Evolutionary conservation across 2,797 vertebrate genomes (phyloP).

Genomic region (Clarias fuscus): DNA sequence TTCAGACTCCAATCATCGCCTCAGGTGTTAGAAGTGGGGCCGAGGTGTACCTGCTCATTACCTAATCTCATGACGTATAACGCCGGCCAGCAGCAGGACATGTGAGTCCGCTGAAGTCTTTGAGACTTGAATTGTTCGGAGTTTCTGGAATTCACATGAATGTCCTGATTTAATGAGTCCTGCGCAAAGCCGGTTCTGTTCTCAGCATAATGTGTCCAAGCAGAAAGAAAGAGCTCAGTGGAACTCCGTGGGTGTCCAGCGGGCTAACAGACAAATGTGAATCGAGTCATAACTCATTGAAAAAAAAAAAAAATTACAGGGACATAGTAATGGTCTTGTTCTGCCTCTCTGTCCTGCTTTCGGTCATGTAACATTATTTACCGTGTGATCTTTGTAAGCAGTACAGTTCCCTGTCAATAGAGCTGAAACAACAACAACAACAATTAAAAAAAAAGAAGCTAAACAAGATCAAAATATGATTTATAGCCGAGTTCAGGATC

Average conservation of each 20-base stretch:
- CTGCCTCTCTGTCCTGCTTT: slow-evolving; percentile 30
- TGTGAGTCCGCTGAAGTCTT: slow-evolving; percentile 13
- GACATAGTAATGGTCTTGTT: slow-evolving; percentile 61
- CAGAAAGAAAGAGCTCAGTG: slow-evolving; percentile 46
- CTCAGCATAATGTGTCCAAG: slow-evolving; percentile 50
- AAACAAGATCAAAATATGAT: neutral
- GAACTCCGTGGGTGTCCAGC: slow-evolving; percentile 65
- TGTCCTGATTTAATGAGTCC: slow-evolving; percentile 45
- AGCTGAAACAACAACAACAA: neutral
- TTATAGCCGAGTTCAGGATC: slow-evolving; percentile 23
- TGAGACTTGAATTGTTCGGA: slow-evolving; percentile 42
- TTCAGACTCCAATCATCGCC: neutral
- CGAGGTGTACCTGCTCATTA: neutral
- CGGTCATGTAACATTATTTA: slow-evolving; percentile 29
- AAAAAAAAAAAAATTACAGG: slow-evolving; percentile 61
- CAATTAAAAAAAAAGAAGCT: too few relatives aligned
- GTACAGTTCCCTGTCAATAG: neutral
- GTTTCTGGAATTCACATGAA: slow-evolving; percentile 37
- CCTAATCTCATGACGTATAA: slow-evolving; percentile 8
- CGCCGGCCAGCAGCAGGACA: neutral
- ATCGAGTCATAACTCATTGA: slow-evolving; percentile 68
- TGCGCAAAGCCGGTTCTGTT: slow-evolving; percentile 47
- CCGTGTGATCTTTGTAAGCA: neutral
- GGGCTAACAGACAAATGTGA: slow-evolving; percentile 68
- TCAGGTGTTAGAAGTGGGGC: neutral